Conservation (phyloP, 2,797 vertebrate genomes). For the Sebastes nivosus region DNA sequence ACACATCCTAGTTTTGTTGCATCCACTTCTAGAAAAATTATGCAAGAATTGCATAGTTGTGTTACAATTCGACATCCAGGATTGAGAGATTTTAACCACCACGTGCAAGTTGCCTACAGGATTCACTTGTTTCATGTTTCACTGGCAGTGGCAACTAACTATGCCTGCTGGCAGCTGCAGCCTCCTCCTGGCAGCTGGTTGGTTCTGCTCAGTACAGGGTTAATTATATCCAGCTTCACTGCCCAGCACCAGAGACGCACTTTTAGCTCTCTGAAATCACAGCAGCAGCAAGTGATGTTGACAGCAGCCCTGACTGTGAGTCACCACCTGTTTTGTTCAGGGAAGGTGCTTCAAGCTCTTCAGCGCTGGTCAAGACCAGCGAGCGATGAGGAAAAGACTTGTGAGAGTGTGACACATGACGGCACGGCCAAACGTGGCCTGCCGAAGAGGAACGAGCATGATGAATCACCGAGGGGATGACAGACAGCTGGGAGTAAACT, state of each 20-base stretch:
- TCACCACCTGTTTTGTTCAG: slow-evolving; percentile 62
- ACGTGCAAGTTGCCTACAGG: background rate
- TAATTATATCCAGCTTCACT: slow-evolving; percentile 58
- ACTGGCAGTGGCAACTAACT: slow-evolving; percentile 37
- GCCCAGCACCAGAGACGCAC: slow-evolving; percentile 17
- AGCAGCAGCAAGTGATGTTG: slow-evolving; percentile 26
- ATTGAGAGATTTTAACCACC: slow-evolving; percentile 6
- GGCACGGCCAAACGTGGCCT: slow-evolving; percentile 36
- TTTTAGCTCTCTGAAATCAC: slow-evolving; percentile 38
- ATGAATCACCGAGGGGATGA: slow-evolving; percentile 52
- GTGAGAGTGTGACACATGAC: slow-evolving; percentile 65
- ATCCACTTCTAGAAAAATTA: background rate
- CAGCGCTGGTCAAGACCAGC: slow-evolving; percentile 24
- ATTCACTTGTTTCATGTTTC: slow-evolving; percentile 45
- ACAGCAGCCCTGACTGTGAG: slow-evolving; percentile 60
- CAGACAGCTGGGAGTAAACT: background rate
- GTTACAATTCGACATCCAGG: background rate
- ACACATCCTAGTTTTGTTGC: background rate
- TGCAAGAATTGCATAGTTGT: background rate
- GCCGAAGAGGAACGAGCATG: slow-evolving; percentile 39
- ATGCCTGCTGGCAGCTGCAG: slow-evolving; percentile 37
- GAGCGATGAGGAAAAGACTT: slow-evolving; percentile 57
- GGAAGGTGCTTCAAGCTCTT: slow-evolving; percentile 42
- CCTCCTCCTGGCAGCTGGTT: slow-evolving; percentile 31
- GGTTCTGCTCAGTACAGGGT: slow-evolving; percentile 38